A percentile compares a stretch with the other conserved stretches of the same genome.
Conservation (phyloP, 2,797 vertebrate genomes). For the Hippopotamyrus pictus region DNA sequence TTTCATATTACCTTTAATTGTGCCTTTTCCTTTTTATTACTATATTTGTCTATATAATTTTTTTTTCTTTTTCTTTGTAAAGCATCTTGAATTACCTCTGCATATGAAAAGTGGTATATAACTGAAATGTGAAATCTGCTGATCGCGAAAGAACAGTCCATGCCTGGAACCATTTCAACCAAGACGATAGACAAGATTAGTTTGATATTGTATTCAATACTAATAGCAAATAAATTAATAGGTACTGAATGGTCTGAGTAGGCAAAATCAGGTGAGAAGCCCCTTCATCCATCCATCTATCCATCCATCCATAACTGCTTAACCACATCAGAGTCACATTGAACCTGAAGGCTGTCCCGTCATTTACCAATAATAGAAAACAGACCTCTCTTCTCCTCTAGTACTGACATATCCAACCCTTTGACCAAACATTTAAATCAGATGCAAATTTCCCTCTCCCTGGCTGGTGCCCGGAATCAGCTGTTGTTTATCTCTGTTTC, state of each 20-base stretch:
- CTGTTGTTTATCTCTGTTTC: neutral
- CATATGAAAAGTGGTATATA: neutral
- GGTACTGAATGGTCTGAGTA: neutral
- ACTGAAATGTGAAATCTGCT: neutral
- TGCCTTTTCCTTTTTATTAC: neutral
- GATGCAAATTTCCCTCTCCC: neutral
- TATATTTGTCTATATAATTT: neutral
- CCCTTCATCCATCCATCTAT: neutral
- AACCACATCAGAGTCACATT: neutral
- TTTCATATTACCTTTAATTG: neutral
- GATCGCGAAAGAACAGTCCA: neutral
- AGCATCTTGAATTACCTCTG: neutral
- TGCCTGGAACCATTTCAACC: neutral
- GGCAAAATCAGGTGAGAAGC: neutral
- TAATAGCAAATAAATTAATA: neutral
- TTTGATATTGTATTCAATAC: neutral
- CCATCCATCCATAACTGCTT: neutral
- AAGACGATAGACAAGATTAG: neutral
- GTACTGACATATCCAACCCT: neutral
- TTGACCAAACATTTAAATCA: neutral
- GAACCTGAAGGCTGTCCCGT: neutral
- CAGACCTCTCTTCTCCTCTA: neutral
- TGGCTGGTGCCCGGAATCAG: neutral
- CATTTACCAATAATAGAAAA: neutral
- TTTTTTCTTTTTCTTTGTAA: neutral